Base-by-base conservation (phyloP, 2,888 invertebrate genomes). In the Trilocha varians region DNA sequence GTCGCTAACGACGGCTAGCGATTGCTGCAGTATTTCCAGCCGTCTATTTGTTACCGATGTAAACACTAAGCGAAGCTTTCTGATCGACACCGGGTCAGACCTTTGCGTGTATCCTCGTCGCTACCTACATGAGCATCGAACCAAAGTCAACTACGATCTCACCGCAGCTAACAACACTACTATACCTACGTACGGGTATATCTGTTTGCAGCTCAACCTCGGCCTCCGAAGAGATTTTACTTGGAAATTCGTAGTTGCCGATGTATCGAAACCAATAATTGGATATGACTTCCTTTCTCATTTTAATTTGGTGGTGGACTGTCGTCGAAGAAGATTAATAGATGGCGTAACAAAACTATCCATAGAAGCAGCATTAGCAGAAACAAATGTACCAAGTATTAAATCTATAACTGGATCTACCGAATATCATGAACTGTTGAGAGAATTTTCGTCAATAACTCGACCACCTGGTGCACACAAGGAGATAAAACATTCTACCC, bases 201-300 rank as follows among this genome's bases (percentile, higher is more conserved):
- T 43, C 13, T 33, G 41, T 6, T 40, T 55, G 1, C 16, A 40
- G 0, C 16, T 58, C 0, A 39, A 45, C 39, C 43, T 40, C 5
- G 53, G 52, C 1, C 43, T 59, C 3, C 39, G 53, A 6, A 40
- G 52, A 14, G 43, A 36, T 5, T 68, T 61, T 17, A 35, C 39
- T 0, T 71, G 66, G 66, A 47, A 49, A 3, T 72, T 70, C 41
- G 46, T 59, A 0, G 46, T 72, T 3, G 70, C 67, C 0, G 62
- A 70, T 33, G 60, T 67, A 0, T 37, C 59, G 0, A 59, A 53
- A 25, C 59, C 70, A 1, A 70, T 72, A 2, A 43, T 47, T 3
- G 47, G 47, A 6, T 37, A 35, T 13, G 47, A 47, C 17, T 47
- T 47, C 15, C 13, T 47, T 32, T 14, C 40, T 8, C 36, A 16